A percentile compares a stretch with the other conserved stretches of the same genome.
phyloP scores from a whole-genome alignment of 2,113 vertebrate species.

The Piprites chloris region DNA sequence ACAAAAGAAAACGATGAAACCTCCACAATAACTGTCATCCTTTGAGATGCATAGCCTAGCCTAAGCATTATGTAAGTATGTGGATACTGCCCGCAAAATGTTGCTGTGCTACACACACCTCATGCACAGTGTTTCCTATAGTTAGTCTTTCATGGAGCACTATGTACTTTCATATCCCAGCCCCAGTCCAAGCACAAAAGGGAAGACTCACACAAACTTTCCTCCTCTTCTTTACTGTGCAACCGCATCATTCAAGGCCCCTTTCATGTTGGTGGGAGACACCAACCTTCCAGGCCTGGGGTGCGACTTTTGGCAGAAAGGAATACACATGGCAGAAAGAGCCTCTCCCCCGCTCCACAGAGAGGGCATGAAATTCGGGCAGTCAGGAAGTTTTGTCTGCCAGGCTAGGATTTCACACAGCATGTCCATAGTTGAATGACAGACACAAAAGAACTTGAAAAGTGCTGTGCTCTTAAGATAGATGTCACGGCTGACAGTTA shows the following conservation, averaged over 20 bases:
- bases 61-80: neutral
- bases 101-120: neutral
- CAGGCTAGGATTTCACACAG: neutral
- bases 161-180: neutral
- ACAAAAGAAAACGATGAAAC: neutral
- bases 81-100: neutral
- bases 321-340: neutral
- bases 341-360: neutral
- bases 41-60: neutral
- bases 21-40: neutral
- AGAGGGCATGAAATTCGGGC: neutral
- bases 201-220: neutral
- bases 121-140: neutral
- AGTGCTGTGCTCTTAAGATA: neutral
- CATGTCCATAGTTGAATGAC: neutral
- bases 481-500: slow-evolving; percentile 46
- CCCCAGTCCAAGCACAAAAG: neutral
- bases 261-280: neutral
- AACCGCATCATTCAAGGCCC: neutral
- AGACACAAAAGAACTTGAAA: slow-evolving; percentile 39
- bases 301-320: neutral
- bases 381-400: neutral
- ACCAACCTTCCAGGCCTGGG: neutral
- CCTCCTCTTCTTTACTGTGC: neutral
- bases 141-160: neutral